phyloP scores from a whole-genome alignment of 1,140 invertebrate genomes.

The Probaryconus sp. region DNA sequence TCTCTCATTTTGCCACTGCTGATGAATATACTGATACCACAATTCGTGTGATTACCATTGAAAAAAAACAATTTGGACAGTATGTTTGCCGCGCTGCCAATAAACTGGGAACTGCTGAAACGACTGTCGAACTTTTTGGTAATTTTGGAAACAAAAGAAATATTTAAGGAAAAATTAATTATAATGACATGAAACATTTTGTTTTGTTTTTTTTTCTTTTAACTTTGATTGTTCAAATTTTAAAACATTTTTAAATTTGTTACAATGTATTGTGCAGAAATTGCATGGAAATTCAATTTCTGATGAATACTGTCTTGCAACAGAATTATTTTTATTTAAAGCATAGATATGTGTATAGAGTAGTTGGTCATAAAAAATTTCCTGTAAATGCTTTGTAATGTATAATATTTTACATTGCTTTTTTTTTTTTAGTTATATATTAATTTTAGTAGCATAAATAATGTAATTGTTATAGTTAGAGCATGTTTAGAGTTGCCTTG shows the following conservation, averaged over 20 bases:
- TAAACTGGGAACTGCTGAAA: constrained; percentile 89
- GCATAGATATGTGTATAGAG: no score
- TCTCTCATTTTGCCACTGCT: constrained; percentile 92
- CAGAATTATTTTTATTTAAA: no score
- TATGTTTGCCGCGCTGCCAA: constrained; percentile 93
- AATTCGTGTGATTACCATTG: constrained; percentile 91
- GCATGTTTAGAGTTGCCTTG: constrained; percentile 74
- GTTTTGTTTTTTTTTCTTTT: not conserved
- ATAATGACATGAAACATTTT: not conserved
- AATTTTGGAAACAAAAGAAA: constrained; percentile 58
- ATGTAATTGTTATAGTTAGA: constrained; percentile 11
- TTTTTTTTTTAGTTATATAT: no score
- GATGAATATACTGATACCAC: constrained; percentile 95
- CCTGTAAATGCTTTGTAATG: no score
- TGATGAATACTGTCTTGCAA: no score
- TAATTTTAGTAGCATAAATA: no score
- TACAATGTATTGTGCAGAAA: constrained; percentile 13
- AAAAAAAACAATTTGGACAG: constrained; percentile 92
- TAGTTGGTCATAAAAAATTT: no score
- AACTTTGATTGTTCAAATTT: not conserved
- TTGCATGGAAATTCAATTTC: constrained; percentile 26
- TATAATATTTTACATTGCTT: no score
- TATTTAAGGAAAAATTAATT: not conserved
- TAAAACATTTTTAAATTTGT: not conserved
- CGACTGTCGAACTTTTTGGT: constrained; percentile 90